A percentile compares a stretch with the other conserved stretches of the same genome.
Evolutionary conservation across 2,888 invertebrate genomes (phyloP).

Genomic region (Smittia sp.): DNA sequence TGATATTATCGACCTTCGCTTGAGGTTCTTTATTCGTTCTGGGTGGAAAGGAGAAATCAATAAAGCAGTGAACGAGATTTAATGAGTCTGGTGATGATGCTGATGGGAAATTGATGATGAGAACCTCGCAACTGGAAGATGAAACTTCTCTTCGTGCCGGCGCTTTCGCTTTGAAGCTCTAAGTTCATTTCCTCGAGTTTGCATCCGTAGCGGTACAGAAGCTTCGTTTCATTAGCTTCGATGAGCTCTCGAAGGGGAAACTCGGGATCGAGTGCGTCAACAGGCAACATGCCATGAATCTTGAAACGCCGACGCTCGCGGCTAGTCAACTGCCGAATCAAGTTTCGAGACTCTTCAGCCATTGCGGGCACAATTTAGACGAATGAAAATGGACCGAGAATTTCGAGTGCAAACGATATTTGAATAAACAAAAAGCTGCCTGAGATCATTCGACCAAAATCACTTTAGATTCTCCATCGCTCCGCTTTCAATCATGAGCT

Average conservation of each 20-base stretch:
- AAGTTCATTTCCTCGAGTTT: neutral
- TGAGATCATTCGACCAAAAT: neutral
- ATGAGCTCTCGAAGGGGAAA: neutral
- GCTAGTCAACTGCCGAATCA: slow-evolving; percentile 18
- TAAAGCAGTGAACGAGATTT: slow-evolving; percentile 19
- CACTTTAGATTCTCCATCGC: neutral
- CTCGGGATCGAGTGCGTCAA: slow-evolving; percentile 27
- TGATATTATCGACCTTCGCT: neutral
- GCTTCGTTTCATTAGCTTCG: slow-evolving; percentile 9
- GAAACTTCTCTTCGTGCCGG: neutral
- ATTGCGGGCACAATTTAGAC: no score
- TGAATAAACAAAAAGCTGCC: neutral
- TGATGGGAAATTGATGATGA: neutral
- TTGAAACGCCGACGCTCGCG: slow-evolving; percentile 11
- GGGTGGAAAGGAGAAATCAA: slow-evolving; percentile 1
- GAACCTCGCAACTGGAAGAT: slow-evolving; percentile 31
- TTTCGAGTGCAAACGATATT: neutral
- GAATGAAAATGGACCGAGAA: neutral
- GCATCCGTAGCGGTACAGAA: slow-evolving; percentile 28
- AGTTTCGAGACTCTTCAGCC: neutral
- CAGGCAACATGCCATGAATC: slow-evolving; percentile 2
- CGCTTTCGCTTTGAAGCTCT: neutral
- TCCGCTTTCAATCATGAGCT: no score
- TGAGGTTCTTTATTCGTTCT: neutral
- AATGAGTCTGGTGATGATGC: slow-evolving; percentile 20